Conservation (phyloP, 2,888 invertebrate genomes). For the Melieria omissa region DNA sequence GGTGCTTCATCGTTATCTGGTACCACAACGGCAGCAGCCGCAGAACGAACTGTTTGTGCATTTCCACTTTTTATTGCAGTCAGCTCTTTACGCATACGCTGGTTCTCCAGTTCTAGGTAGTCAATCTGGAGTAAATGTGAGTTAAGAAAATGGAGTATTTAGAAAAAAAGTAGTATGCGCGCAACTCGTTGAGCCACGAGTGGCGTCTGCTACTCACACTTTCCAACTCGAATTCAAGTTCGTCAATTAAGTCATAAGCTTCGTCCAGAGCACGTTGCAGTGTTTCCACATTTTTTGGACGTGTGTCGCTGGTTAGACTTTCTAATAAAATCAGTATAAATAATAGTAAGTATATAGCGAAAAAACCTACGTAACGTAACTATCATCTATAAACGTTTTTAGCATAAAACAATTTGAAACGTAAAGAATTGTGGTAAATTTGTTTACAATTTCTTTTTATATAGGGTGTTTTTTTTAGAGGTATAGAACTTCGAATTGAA, state of each 20-base stretch:
- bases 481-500: too few species aligned
- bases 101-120: constrained; percentile 60
- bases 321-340: neutral
- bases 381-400: too few species aligned
- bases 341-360: neutral
- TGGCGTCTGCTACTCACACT: constrained; percentile 51
- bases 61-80: constrained; percentile 46
- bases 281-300: constrained; percentile 40
- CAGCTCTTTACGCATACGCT: constrained; percentile 55
- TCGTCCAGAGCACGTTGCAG: constrained; percentile 57
- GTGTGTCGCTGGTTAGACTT: neutral
- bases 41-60: neutral
- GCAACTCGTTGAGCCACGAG: neutral
- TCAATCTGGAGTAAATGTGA: constrained; percentile 52
- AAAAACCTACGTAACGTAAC: neutral
- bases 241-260: constrained; percentile 63
- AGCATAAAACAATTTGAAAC: neutral
- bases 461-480: too few species aligned
- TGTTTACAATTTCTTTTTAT: neutral
- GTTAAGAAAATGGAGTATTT: constrained; percentile 3
- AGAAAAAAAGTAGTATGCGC: constrained; percentile 10
- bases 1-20: constrained; percentile 45
- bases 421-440: neutral
- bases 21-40: neutral
- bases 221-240: constrained; percentile 63